Conservation (phyloP, 2,113 vertebrate genomes). For the Serinus canaria region DNA sequence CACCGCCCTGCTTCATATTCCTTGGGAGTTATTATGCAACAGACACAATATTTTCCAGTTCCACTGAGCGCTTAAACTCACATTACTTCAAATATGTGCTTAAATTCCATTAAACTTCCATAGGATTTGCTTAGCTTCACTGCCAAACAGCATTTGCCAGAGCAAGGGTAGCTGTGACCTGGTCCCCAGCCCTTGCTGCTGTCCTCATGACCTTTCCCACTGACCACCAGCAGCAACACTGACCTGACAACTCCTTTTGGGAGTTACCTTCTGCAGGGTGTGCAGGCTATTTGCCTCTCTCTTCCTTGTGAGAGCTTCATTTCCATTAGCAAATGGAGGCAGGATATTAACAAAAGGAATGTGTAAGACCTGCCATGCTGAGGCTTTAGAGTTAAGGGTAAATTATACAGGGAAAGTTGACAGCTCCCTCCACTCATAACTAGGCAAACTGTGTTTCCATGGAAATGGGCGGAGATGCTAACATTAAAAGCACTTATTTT, state of each 20-base stretch:
- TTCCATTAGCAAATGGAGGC: not conserved
- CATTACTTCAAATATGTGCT: accelerated
- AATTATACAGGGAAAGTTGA: not conserved
- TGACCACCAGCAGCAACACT: not conserved
- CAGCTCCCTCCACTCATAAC: not conserved
- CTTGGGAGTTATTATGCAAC: not conserved
- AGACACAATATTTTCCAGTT: not conserved
- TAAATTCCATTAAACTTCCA: not conserved
- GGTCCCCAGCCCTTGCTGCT: not conserved
- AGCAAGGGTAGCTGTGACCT: not conserved
- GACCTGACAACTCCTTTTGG: not conserved
- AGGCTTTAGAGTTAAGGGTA: not conserved
- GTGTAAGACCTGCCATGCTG: not conserved
- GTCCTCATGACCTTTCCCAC: not conserved
- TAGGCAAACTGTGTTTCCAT: not conserved
- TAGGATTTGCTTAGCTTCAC: not conserved
- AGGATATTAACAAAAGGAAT: not conserved
- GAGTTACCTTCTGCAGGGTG: not conserved
- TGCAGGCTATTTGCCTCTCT: not conserved
- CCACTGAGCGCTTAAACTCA: not conserved
- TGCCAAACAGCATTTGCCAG: not conserved
- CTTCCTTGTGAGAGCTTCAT: not conserved
- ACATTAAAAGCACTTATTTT: not conserved
- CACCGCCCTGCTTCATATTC: accelerated
- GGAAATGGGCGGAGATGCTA: not conserved